Conservation (phyloP, 1,140 invertebrate species). For the Aphaenogaster floridana region DNA sequence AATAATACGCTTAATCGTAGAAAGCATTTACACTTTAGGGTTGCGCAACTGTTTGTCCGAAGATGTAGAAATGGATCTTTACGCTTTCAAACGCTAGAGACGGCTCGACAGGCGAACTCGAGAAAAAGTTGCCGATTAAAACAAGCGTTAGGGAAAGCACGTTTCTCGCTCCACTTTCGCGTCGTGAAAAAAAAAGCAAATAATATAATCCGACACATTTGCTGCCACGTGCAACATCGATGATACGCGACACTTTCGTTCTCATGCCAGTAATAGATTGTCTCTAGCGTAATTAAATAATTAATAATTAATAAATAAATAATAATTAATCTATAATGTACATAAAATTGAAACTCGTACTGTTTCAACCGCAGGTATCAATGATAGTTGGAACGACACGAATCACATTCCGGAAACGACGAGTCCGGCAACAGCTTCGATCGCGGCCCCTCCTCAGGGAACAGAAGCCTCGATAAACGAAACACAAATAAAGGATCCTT, state of each 20-base stretch:
- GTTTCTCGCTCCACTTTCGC: background rate
- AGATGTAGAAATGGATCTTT: constrained; percentile 7
- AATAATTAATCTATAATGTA: background rate
- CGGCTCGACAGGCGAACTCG: background rate
- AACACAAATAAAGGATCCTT: background rate
- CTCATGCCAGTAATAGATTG: background rate
- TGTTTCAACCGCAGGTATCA: background rate
- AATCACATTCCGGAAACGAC: constrained; percentile 43
- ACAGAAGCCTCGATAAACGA: background rate
- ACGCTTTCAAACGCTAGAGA: background rate
- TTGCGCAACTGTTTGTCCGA: background rate
- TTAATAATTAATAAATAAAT: background rate
- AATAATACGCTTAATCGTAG: constrained; percentile 8
- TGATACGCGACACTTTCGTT: background rate
- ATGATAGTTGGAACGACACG: background rate
- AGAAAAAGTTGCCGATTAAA: constrained; percentile 11
- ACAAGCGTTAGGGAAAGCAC: background rate
- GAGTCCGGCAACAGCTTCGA: constrained; percentile 12
- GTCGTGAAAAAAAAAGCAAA: background rate
- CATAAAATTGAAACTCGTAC: background rate
- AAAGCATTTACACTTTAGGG: background rate
- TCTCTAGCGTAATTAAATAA: background rate
- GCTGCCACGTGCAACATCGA: background rate
- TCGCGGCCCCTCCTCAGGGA: constrained; percentile 1
- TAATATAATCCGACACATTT: background rate